Percentiles rank a stretch among this genome's conserved stretches.
These are phyloP conservation scores for Leptinotarsa haldemani DNA, from an alignment of 2,888 invertebrate species.

Conservation along the genomic window DNA sequence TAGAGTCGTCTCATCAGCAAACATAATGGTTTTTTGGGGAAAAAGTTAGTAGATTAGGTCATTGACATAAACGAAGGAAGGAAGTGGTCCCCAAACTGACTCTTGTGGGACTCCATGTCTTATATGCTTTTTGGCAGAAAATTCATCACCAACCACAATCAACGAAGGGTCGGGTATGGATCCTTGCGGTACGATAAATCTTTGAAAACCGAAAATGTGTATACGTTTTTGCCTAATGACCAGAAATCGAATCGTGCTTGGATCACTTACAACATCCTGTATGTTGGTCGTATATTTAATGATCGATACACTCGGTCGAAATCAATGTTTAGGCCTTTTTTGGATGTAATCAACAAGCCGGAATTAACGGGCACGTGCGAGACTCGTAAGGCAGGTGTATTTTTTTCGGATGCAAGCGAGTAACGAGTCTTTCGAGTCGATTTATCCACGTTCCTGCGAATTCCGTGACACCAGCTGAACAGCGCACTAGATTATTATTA, in stretches of 20 bases:
- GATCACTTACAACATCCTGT: conserved; percentile 10
- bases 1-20: too few species aligned
- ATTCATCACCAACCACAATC: too few species aligned
- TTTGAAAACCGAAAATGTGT: background rate
- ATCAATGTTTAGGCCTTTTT: conserved; percentile 18
- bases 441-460: conserved; percentile 41
- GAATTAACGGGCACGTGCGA: conserved; percentile 14
- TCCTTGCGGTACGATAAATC: too few species aligned
- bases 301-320: conserved; percentile 15
- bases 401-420: background rate
- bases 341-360: conserved; percentile 8
- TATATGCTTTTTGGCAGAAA: too few species aligned
- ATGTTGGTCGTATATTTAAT: background rate
- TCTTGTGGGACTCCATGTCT: too few species aligned
- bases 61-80: too few species aligned
- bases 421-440: conserved; percentile 31
- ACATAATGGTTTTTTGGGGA: too few species aligned
- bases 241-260: background rate
- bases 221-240: background rate
- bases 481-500: conserved; percentile 39
- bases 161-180: too few species aligned
- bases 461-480: conserved; percentile 44
- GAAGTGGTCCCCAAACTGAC: too few species aligned
- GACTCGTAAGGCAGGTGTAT: conserved; percentile 8
- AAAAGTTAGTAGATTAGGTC: too few species aligned